Evolutionary conservation across 2,113 vertebrate species (phyloP), one percentile per base, ranked within the genome.

Genomic region (Vanacampus margaritifer): DNA sequence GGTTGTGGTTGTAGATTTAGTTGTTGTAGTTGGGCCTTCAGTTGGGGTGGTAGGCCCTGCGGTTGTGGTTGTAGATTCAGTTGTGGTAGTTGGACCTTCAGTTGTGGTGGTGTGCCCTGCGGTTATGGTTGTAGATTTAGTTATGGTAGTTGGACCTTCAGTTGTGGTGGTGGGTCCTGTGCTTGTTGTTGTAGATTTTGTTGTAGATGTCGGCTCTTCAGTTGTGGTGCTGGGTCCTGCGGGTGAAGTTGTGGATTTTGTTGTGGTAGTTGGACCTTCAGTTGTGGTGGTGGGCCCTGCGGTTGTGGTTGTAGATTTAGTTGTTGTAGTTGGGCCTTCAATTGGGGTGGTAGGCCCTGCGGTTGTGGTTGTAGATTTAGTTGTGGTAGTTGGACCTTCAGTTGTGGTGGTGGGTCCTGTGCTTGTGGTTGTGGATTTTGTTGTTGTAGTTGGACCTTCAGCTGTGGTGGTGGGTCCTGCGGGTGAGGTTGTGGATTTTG

Each of bases 391-490:
- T 14, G 67, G 41, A 37, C 62, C 28, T 13, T n/a, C 37, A 39
- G 66, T 56, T 60, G 75, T 68, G 0, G 65, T 67, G 3, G 17
- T 23, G 6, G 58, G 21, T 46, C 3, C 14, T 2, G 32, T 5
- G 0, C 23, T 14, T 9, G 50, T 36, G 6, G 72, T 39, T 37
- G 72, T 71, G 5, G 62, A n/a, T n/a, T n/a, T n/a, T n/a, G n/a
- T n/a, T n/a, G n/a, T n/a, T 63, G 56, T 6, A 12, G 51, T 28
- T 65, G 62, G 28, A 3, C 2, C 19, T 56, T 5, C 3, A 63
- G 60, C 64, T 56, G 68, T 59, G n/a, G 73, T 64, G 4, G 60
- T 9, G 16, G 67, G 43, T 39, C 32, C n/a, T n/a, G n/a, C 9
- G 10, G 24, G 5, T 35, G 48, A 0, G 2, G 26, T n/a, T 26